These are phyloP conservation scores for Formica exsecta DNA, from an alignment of 1,140 invertebrate species.

Conservation along the genomic window DNA sequence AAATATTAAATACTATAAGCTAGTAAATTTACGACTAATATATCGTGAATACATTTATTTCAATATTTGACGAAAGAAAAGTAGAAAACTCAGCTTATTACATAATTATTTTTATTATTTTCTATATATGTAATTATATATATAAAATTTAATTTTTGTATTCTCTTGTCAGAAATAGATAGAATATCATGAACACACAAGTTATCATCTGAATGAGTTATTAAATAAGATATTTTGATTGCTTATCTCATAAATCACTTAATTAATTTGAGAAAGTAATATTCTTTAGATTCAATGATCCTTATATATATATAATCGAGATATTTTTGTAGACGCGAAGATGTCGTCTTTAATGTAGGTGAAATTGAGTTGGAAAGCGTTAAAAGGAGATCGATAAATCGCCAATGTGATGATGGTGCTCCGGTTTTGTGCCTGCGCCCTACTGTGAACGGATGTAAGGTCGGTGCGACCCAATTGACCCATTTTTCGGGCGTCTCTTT, in stretches of 20 bases:
- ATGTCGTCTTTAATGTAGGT: not conserved
- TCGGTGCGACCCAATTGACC: constrained; percentile 40
- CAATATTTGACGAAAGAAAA: not conserved
- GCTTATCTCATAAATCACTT: not conserved
- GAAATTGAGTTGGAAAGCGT: constrained; percentile 51
- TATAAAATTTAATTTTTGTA: constrained; percentile 10
- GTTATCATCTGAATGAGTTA: not conserved
- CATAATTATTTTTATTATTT: constrained; percentile 16
- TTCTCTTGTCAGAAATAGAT: not conserved
- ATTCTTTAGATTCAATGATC: not conserved
- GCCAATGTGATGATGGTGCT: not conserved
- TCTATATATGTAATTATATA: not conserved
- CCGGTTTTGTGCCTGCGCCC: constrained; percentile 27
- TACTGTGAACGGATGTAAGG: constrained; percentile 38
- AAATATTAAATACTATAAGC: not conserved
- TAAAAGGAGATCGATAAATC: constrained; percentile 42
- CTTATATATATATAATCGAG: not conserved
- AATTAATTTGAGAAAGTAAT: constrained; percentile 26
- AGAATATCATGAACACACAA: not conserved
- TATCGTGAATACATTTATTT: not conserved
- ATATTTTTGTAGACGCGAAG: not conserved
- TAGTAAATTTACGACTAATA: not conserved
- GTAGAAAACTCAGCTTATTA: not conserved
- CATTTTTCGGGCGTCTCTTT: constrained; percentile 31
- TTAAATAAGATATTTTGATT: constrained; percentile 7